Evolutionary conservation across 2,113 vertebrate species (phyloP).

Genomic region (Anhinga rufa): DNA sequence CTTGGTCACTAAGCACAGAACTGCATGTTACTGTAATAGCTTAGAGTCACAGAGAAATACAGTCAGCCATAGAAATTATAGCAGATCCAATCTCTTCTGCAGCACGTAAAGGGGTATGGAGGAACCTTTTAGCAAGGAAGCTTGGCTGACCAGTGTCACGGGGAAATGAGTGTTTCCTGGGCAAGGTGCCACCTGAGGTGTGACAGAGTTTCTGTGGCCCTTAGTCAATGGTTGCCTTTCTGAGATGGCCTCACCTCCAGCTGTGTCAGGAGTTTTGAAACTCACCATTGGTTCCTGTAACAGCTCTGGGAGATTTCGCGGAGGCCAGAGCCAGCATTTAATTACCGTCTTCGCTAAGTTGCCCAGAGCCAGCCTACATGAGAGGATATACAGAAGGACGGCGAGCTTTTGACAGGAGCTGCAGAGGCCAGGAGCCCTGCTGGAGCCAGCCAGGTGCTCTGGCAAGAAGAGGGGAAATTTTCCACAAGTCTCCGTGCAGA

Average conservation of each 20-base stretch:
- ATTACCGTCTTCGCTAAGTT: not conserved
- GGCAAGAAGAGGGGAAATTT: not conserved
- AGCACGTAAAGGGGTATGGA: not conserved
- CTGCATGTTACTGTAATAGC: not conserved
- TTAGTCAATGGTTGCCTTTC: not conserved
- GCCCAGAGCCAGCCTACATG: not conserved
- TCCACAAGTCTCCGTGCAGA: not conserved
- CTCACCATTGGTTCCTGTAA: not conserved
- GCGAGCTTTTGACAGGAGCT: not conserved
- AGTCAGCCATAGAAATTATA: not conserved
- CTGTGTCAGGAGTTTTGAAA: slow-evolving; percentile 1
- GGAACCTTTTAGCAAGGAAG: not conserved
- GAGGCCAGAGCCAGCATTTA: not conserved
- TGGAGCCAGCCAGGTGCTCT: not conserved
- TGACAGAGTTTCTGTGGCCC: not conserved
- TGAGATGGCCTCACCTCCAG: not conserved
- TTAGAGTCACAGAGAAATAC: not conserved
- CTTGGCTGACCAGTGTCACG: not conserved
- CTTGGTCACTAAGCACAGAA: not conserved
- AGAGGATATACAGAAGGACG: not conserved
- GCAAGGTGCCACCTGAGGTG: not conserved
- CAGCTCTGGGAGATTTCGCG: not conserved
- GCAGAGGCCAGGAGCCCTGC: not conserved
- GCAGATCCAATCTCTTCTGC: not conserved
- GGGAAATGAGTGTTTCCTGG: not conserved